Conservation (phyloP, 1,140 invertebrate genomes). For the Babylonia areolata region DNA sequence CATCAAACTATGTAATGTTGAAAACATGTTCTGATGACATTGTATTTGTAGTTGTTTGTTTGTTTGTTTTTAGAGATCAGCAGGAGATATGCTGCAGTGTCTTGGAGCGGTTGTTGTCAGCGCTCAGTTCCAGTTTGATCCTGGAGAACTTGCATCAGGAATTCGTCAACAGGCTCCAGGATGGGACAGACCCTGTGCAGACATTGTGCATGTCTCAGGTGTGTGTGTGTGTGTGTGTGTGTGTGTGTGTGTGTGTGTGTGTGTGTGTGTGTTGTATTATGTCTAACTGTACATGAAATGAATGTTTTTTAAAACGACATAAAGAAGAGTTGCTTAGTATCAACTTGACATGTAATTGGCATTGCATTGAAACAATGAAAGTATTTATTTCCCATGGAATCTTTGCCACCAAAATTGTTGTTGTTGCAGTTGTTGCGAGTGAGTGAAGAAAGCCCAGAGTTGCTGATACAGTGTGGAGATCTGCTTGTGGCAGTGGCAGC, state of each 20-base stretch:
- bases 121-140: slow-evolving; percentile 72
- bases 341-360: no score
- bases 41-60: neutral
- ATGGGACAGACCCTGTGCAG: slow-evolving; percentile 55
- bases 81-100: slow-evolving; percentile 76
- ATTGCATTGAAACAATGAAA: no score
- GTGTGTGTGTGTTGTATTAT: no score
- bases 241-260: no score
- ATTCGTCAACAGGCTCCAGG: slow-evolving; percentile 73
- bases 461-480: neutral
- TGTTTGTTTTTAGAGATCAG: slow-evolving; percentile 72
- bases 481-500: neutral
- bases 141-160: slow-evolving; percentile 73
- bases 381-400: no score
- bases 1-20: no score
- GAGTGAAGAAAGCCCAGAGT: slow-evolving; percentile 2
- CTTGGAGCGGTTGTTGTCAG: slow-evolving; percentile 71
- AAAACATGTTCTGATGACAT: no score
- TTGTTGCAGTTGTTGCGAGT: neutral
- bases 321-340: no score
- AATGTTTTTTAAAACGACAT: no score
- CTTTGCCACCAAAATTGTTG: no score
- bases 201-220: slow-evolving; percentile 37
- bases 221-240: no score
- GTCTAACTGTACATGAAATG: no score